Conservation (phyloP, 2,113 vertebrate species). For the Sterrhoptilus dennistouni region DNA sequence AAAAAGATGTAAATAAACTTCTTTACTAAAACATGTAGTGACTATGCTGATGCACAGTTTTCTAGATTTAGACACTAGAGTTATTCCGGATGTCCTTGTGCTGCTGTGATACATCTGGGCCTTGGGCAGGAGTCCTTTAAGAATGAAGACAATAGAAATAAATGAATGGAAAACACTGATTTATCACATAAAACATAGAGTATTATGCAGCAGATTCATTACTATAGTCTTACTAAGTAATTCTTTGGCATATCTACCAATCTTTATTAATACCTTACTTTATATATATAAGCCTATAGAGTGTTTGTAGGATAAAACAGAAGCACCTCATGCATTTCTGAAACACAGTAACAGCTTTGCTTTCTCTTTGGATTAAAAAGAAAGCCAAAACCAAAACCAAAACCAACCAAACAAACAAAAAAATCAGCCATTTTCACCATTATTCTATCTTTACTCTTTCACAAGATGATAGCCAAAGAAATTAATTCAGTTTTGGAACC, state of each 20-base stretch:
- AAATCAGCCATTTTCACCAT: not conserved
- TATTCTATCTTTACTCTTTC: not conserved
- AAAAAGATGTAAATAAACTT: not conserved
- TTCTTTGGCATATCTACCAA: not conserved
- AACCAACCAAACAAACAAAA: no score
- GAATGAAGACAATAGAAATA: not conserved
- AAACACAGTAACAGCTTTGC: not conserved
- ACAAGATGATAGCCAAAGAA: not conserved
- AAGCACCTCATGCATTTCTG: not conserved
- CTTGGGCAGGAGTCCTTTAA: not conserved
- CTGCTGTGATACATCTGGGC: not conserved
- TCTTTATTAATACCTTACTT: not conserved
- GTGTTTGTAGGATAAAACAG: not conserved
- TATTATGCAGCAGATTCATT: not conserved
- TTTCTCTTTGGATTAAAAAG: not conserved
- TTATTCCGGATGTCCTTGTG: not conserved
- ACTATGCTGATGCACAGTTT: not conserved
- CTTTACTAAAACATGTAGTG: not conserved
- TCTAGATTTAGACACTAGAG: not conserved
- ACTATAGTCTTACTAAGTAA: not conserved
- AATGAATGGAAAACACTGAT: not conserved
- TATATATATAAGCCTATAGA: not conserved
- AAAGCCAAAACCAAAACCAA: not conserved
- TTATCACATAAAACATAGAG: not conserved
- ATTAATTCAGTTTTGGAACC: not conserved